Percentiles rank a stretch among this genome's conserved stretches.
Evolutionary conservation across 2,888 invertebrate species (phyloP).

Genomic region (Andrena minutula): DNA sequence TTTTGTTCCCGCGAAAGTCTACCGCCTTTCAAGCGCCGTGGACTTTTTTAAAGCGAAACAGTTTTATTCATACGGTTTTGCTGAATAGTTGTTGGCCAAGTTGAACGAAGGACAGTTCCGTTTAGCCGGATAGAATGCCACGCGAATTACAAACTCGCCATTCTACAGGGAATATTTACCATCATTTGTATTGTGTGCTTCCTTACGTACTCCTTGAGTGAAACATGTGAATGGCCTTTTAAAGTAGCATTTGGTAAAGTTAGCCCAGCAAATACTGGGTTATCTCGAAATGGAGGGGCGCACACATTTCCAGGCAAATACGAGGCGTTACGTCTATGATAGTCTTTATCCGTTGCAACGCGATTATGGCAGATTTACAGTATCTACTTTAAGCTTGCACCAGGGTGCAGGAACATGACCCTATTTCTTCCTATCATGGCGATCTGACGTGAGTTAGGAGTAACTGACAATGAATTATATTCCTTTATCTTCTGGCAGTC

Average conservation of each 20-base stretch:
- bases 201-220: too few species aligned
- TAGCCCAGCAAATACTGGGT: not conserved
- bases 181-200: not conserved
- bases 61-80: not conserved
- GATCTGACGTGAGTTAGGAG: slow-evolving; percentile 43
- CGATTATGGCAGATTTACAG: slow-evolving; percentile 20
- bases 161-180: not conserved
- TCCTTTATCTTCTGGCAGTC: slow-evolving; percentile 6
- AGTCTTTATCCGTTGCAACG: not conserved
- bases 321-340: too few species aligned
- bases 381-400: slow-evolving; percentile 1
- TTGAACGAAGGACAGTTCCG: not conserved
- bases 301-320: too few species aligned
- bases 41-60: not conserved
- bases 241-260: too few species aligned
- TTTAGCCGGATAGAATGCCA: not conserved
- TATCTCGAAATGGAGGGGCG: not conserved
- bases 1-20: slow-evolving; percentile 5
- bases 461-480: slow-evolving; percentile 36
- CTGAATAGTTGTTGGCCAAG: not conserved
- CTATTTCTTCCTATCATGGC: slow-evolving; percentile 38
- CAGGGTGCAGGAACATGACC: not conserved
- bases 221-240: too few species aligned
- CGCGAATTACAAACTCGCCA: not conserved
- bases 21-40: not conserved